Evolutionary conservation across 2,888 invertebrate species (phyloP).

Genomic region (Heteropelma amictum): DNA sequence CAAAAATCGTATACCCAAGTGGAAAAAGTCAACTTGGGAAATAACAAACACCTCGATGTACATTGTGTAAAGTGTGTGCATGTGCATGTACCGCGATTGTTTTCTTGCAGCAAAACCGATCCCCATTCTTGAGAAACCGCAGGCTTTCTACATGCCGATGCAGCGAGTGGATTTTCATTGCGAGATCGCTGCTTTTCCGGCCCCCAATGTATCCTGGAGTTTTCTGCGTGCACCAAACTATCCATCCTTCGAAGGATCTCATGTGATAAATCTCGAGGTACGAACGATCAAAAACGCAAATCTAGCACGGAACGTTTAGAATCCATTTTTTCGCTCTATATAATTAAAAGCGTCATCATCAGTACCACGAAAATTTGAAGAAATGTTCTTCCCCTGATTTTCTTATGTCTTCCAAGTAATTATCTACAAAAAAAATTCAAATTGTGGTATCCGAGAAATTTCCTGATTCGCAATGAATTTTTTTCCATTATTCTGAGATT

Average conservation of each 20-base stretch:
- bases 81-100: not conserved
- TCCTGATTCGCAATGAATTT: too few relatives aligned
- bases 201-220: constrained; percentile 81
- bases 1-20: too few relatives aligned
- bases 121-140: constrained; percentile 72
- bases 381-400: too few relatives aligned
- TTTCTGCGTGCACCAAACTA: constrained; percentile 78
- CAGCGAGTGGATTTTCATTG: constrained; percentile 78
- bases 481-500: too few relatives aligned
- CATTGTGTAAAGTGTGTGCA: not conserved
- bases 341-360: not conserved
- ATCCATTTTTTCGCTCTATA: too few relatives aligned
- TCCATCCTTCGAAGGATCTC: constrained; percentile 63
- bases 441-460: too few relatives aligned
- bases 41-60: not conserved
- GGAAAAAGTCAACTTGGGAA: too few relatives aligned
- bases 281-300: not conserved
- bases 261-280: constrained; percentile 17
- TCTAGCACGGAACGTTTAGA: not conserved
- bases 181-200: constrained; percentile 80
- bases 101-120: constrained; percentile 79
- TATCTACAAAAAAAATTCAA: too few relatives aligned
- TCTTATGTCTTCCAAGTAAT: too few relatives aligned
- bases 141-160: constrained; percentile 77
- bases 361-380: too few relatives aligned